phyloP scores from a whole-genome alignment of 2,888 invertebrate genomes.

The Byasa hedistus region DNA sequence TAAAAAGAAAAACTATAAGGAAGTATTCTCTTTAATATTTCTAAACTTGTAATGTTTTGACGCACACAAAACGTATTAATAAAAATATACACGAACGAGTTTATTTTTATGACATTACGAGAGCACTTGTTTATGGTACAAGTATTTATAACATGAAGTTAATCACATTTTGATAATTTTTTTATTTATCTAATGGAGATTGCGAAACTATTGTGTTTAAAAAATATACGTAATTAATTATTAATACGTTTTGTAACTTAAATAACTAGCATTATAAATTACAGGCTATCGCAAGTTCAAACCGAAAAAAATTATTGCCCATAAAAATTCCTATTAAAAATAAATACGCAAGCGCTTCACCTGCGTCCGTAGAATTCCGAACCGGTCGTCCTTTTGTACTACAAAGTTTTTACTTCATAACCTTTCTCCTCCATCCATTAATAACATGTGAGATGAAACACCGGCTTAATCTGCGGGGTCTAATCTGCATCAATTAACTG shows the following conservation, averaged over 20 bases:
- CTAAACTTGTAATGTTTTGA: not conserved
- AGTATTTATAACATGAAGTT: not conserved
- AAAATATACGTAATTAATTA: not conserved
- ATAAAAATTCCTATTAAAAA: too few relatives aligned
- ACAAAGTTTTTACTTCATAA: constrained; percentile 17
- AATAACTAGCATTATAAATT: not conserved
- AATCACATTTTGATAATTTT: too few relatives aligned
- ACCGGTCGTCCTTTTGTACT: constrained; percentile 24
- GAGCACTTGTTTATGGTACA: constrained; percentile 4
- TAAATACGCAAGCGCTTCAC: not conserved
- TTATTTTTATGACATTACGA: constrained; percentile 3
- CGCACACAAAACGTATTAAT: not conserved
- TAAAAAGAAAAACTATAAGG: not conserved
- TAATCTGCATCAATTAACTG: not conserved
- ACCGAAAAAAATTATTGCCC: too few relatives aligned
- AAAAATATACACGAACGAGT: not conserved
- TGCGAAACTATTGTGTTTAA: too few relatives aligned
- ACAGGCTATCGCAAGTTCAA: not conserved
- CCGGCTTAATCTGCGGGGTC: not conserved
- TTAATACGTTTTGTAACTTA: not conserved
- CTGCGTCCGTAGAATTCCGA: not conserved
- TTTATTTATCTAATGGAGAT: too few relatives aligned
- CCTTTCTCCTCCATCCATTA: constrained; percentile 17
- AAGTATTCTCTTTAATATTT: not conserved
- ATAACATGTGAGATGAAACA: not conserved